Percentiles rank a stretch among this genome's conserved stretches.
Evolutionary conservation across 2,113 vertebrate genomes (phyloP).

Genomic region (Empidonax traillii): DNA sequence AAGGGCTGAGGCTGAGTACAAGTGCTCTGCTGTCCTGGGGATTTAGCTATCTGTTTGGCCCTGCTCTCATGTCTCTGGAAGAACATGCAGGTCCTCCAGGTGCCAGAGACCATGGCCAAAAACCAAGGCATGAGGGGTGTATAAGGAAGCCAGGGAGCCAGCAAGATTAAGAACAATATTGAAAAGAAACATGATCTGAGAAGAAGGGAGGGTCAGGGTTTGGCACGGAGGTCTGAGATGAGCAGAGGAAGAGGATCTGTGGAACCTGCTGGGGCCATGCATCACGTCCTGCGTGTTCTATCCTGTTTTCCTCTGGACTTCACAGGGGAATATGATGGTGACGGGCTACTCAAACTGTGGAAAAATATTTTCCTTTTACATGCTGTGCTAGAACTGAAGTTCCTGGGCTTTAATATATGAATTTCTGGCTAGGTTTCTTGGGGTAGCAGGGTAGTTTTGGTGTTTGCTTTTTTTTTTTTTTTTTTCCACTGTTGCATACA

Average conservation of each 20-base stretch:
- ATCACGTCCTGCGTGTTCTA: background rate
- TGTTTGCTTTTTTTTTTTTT: background rate
- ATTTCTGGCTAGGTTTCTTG: background rate
- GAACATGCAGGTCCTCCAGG: background rate
- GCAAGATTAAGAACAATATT: background rate
- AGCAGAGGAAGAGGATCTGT: background rate
- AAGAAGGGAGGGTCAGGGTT: background rate
- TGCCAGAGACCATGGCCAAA: background rate
- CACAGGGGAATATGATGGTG: background rate
- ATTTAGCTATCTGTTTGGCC: background rate
- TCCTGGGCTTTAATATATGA: background rate
- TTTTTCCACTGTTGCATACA: background rate
- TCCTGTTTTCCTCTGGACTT: background rate
- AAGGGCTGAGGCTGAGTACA: background rate
- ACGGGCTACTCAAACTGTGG: background rate
- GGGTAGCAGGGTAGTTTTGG: background rate
- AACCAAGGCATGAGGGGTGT: background rate
- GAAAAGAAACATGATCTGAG: background rate
- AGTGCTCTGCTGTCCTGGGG: background rate
- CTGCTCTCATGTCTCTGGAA: background rate
- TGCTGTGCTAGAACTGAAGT: background rate
- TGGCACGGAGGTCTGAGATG: background rate
- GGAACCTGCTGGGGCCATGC: background rate
- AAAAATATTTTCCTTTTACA: background rate
- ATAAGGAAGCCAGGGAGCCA: background rate